Base-by-base conservation (phyloP, 2,888 invertebrate genomes). In the Dorcus parallelipipedus region DNA sequence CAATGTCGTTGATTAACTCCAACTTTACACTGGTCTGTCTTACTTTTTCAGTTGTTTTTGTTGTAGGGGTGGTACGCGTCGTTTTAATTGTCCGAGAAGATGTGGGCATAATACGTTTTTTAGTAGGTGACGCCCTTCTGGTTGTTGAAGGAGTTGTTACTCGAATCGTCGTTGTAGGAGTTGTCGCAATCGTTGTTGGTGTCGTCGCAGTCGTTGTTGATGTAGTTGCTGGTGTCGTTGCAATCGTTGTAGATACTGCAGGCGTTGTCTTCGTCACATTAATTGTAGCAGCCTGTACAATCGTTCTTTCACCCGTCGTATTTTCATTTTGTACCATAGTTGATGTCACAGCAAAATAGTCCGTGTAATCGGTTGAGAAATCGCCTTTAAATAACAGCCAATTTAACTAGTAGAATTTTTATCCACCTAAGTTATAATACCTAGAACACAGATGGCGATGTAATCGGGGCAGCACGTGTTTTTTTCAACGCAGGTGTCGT, bases 381-480 rank as follows among this genome's bases (percentile, higher is more conserved):
- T 45, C 45, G 1, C 17, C 17, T 9, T 6, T 45, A 20, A 3
- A 41, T 14, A 14, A n/a, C n/a, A 41, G 14, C 7, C 5, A 6
- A 41, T 6, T n/a, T 14, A 41, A 41, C 14, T 4, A 40, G 0
- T 10, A 41, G 9, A 8, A 9, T 9, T n/a, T 5, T 41, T 20
- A 20, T 3, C 20, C 1, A 20, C 14, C 1, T 41, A 14, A 9
- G 2, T 45, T n/a, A 45, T 20, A 20, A 4, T 59, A 57, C 60
- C 72, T 70, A 80, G 77, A 8, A 83, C 67, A 67, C 90, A 90
- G 2, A 81, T 67, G 4, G 83, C 83, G 2, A 81, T 72, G 72
- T 82, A 90, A 74, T 91, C 90, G 0, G 82, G 80, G 66, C 91
- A 92, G 71, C 91, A 92, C 20, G 80, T 79, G 0, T 78, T 78